Base-by-base conservation (phyloP, 2,888 invertebrate species). In the Polietes domitor region DNA sequence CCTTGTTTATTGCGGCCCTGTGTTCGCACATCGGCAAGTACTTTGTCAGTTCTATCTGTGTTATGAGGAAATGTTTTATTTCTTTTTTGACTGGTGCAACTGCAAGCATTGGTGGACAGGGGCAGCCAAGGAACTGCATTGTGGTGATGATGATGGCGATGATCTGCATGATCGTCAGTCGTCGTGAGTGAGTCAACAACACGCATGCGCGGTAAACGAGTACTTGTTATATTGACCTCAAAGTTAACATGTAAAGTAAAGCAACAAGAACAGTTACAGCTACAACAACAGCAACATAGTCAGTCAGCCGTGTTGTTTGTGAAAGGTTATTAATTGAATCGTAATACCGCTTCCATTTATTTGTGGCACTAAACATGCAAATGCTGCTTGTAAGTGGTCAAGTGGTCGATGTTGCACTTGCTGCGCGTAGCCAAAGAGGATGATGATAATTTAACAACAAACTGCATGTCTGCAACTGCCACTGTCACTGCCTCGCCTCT, bases 261-360 rank as follows among this genome's bases (percentile, higher is more conserved):
- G 65, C 41, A 61, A 41, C 19, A 55, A 58, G 9, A 71, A 41
- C 65, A n/a, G n/a, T n/a, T n/a, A n/a, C n/a, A n/a, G n/a, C n/a
- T 10, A 58, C 15, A 3, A n/a, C 73, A 53, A 73, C 19, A 73
- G 21, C 17, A 68, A 37, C 47, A 32, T 73, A 80, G 61, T 2
- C 37, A n/a, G n/a, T n/a, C n/a, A n/a, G 37, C 12, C 68, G 53
- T 77, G 70, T 72, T 65, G 50, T 43, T 79, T 74, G 43, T 74
- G 70, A 73, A 37, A 79, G 53, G 75, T 80, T 82, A 74, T 80
- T 80, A 85, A 85, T 82, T 82, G 82, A 85, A 85, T 82, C 74
- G 77, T 82, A 85, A 74, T 82, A 63, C 82, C 82, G 80, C 78
- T 84, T 81, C 81, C 72, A 77, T 26, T 61, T 21, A 76, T 32